A percentile compares a stretch with the other conserved stretches of the same genome.
phyloP scores from a whole-genome alignment of 2,888 invertebrate species.

The Calameuta idolon region DNA sequence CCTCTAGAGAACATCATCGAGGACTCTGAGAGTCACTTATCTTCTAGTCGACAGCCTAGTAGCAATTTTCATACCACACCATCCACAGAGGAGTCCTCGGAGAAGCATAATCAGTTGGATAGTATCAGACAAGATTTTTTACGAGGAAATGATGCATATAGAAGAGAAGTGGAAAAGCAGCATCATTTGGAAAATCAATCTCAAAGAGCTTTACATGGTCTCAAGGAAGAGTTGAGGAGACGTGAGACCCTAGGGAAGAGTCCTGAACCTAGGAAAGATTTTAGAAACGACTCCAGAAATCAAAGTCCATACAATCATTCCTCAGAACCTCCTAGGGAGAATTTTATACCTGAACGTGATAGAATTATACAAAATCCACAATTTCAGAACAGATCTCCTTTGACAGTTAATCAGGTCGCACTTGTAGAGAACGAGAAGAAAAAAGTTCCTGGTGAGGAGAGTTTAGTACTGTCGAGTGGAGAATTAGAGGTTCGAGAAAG shows the following conservation, averaged over 20 bases:
- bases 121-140: not conserved
- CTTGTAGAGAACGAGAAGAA: not conserved
- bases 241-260: not conserved
- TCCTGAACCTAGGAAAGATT: not conserved
- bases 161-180: not conserved
- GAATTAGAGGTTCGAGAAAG: slow-evolving; percentile 53
- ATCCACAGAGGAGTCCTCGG: slow-evolving; percentile 30
- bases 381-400: not conserved
- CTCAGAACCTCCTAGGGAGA: not conserved
- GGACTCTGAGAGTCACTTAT: slow-evolving; percentile 60
- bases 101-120: not conserved
- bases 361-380: not conserved
- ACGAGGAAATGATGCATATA: not conserved
- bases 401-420: not conserved
- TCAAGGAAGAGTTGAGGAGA: not conserved
- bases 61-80: slow-evolving; percentile 47
- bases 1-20: slow-evolving; percentile 62
- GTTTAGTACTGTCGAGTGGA: slow-evolving; percentile 31
- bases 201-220: not conserved
- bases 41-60: slow-evolving; percentile 55
- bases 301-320: not conserved
- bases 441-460: slow-evolving; percentile 16
- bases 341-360: not conserved
- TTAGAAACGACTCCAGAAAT: not conserved
- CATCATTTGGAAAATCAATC: not conserved